Evolutionary conservation across 2,113 vertebrate genomes (phyloP), one percentile per base, ranked within the genome.

Genomic region (Percopsis transmontana): DNA sequence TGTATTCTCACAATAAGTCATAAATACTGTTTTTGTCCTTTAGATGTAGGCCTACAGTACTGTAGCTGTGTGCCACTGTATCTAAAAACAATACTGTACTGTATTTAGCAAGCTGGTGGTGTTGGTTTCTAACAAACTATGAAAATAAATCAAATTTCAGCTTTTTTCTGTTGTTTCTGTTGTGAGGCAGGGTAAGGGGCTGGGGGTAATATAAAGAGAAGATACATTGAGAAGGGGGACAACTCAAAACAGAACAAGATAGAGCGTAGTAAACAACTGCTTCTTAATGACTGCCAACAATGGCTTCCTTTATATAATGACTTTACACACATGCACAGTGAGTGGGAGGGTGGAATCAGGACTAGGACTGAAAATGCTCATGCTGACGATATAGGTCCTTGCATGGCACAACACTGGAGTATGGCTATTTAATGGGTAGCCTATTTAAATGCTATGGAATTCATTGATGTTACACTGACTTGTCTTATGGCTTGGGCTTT

Each of bases 231-330:
- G 55, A 54, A 20, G 18, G 58, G 5, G 59, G n/a, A 9, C 47
- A 27, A 67, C 33, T 42, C 70, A 42, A 54, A 80, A 67, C 38
- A 63, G 56, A 47, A 20, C 52, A 62, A 47, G 58, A 54, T 40
- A 52, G 51, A 73, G 55, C 24, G 20, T 70, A 65, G 71, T 76
- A 79, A 79, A 85, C 79, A 87, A 80, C 67, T 60, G 52, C 41
- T 48, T 59, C 8, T 53, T 48, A 62, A 66, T 55, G 68, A 62
- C 38, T 52, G 62, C 50, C 67, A 58, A 87, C 83, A 89, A 87
- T 85, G 80, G 64, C 14, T 62, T 62, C 62, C 76, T 85, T 84
- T 69, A 85, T 84, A 62, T 58, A 51, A 33, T 40, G 45, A 64
- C 50, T 62, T 50, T 51, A 57, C 66, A n/a, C n/a, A n/a, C 63